These are phyloP conservation scores for Eupelmus urozonus DNA, from an alignment of 2,888 invertebrate species.

Conservation along the genomic window DNA sequence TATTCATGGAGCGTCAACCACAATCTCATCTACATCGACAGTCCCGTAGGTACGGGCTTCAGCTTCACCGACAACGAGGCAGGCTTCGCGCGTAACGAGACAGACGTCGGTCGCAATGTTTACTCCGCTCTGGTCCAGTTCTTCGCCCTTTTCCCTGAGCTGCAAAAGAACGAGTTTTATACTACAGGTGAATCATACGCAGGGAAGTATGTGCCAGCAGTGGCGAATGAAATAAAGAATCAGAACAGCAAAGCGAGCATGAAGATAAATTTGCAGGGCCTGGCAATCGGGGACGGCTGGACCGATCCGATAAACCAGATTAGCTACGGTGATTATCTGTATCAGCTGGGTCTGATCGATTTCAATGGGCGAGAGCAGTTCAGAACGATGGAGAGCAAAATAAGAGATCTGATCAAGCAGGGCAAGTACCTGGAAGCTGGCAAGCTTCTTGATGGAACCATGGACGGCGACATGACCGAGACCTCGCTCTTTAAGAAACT, in stretches of 20 bases:
- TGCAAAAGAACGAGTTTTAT: conserved; percentile 86
- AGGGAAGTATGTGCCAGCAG: conserved; percentile 88
- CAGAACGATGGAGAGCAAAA: conserved; percentile 81
- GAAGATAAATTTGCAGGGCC: conserved; percentile 85
- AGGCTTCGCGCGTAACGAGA: conserved; percentile 89
- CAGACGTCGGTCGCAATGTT: conserved; percentile 88
- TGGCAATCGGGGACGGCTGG: conserved; percentile 87
- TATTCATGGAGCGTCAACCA: conserved; percentile 89
- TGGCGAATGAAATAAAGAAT: conserved; percentile 85
- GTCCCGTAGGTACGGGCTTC: conserved; percentile 94
- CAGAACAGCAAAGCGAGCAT: conserved; percentile 80
- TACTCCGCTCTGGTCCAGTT: conserved; percentile 89
- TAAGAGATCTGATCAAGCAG: conserved; percentile 80
- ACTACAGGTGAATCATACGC: conserved; percentile 92
- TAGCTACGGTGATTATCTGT: conserved; percentile 86
- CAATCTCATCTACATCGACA: conserved; percentile 92
- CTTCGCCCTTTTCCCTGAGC: conserved; percentile 87
- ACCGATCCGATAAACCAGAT: conserved; percentile 86
- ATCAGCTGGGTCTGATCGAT: conserved; percentile 86
- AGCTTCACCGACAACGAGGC: conserved; percentile 88
- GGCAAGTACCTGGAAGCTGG: conserved; percentile 84
- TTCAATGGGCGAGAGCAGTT: conserved; percentile 81
- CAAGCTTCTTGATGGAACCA: conserved; percentile 79
- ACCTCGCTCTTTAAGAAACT: conserved; percentile 82
- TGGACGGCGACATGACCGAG: conserved; percentile 74